Base-by-base conservation (phyloP, 1,140 invertebrate genomes). In the Bombus terrestris region DNA sequence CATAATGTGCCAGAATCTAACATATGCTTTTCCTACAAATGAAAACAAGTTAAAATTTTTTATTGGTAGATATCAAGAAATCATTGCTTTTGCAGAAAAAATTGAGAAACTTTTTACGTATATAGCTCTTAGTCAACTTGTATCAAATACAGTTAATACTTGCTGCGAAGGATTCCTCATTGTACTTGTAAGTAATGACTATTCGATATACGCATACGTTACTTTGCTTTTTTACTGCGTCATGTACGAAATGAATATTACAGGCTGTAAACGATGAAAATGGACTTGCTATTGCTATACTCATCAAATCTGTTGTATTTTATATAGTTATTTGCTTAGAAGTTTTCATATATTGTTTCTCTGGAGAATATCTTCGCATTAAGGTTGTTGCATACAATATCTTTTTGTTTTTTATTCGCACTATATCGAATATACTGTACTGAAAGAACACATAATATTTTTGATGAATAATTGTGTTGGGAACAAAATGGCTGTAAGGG, bases 91-190 rank as follows among this genome's bases (percentile, higher is more conserved):
- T 37, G 69, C 86, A 9, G 59, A 80, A 18, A 87, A 57, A 43
- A 83, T 89, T 28, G 88, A 90, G 28, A 47, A 59, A 25, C 37
- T 87, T 0, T 90, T 89, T 47, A 87, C 85, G 3, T 85, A 87
- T 22, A 89, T 90, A 22, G 77, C 85, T 3, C 41, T 89, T 5
- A 69, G 73, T 8, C 89, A 89, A 68, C 81, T 90, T 25, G 3
- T 89, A 15, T 84, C 81, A 3, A 87, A 90, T 25, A 89, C 78
- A 13, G 0, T 89, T 15, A 74, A 80, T 32, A 83, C 81, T 15
- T 90, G 88, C n/a, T 90, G 77, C 28, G 41, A 85, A 13, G 88
- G 88, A 37, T 87, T 89, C 37, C 37, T 87, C 41, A 79, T 87
- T 32, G 78, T 82, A 25, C 59, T 77, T 22, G 89, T 90, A 76